These are phyloP conservation scores for Ceryle rudis DNA, from an alignment of 2,797 vertebrate genomes.

Conservation along the genomic window DNA sequence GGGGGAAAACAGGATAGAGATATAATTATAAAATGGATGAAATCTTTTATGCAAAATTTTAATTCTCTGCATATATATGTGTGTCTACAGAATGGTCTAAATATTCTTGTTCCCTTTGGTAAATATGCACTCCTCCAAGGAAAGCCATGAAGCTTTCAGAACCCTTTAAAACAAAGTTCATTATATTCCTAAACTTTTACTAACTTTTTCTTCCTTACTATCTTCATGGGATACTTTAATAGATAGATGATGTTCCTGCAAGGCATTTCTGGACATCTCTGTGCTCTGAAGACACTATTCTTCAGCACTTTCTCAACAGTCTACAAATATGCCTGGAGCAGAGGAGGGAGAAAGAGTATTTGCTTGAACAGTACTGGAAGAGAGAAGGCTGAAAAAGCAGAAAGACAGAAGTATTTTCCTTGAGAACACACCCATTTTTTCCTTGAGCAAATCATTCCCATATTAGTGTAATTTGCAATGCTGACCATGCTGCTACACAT, in stretches of 20 bases:
- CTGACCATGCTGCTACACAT: not conserved
- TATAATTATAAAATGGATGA: not conserved
- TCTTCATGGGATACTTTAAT: not conserved
- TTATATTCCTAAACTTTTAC: not conserved
- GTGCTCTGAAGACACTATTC: not conserved
- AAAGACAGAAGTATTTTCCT: not conserved
- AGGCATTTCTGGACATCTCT: not conserved
- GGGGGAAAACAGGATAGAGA: not conserved
- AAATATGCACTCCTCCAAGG: not conserved
- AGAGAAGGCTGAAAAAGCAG: not conserved
- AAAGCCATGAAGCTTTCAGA: not conserved
- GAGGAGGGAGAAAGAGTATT: not conserved
- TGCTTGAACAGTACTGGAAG: not conserved
- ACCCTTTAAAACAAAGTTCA: not conserved
- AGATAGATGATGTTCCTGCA: not conserved
- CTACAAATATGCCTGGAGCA: not conserved
- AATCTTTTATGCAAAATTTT: not conserved
- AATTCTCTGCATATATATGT: not conserved
- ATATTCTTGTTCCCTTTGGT: not conserved
- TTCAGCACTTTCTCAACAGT: not conserved
- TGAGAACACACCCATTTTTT: not conserved
- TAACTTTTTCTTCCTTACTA: not conserved
- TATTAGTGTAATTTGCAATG: not conserved
- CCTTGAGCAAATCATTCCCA: not conserved
- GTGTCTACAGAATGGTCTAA: not conserved